A percentile compares a stretch with the other conserved stretches of the same genome.
These are phyloP conservation scores for Agonum fuliginosum DNA, from an alignment of 2,888 invertebrate genomes.

Conservation along the genomic window DNA sequence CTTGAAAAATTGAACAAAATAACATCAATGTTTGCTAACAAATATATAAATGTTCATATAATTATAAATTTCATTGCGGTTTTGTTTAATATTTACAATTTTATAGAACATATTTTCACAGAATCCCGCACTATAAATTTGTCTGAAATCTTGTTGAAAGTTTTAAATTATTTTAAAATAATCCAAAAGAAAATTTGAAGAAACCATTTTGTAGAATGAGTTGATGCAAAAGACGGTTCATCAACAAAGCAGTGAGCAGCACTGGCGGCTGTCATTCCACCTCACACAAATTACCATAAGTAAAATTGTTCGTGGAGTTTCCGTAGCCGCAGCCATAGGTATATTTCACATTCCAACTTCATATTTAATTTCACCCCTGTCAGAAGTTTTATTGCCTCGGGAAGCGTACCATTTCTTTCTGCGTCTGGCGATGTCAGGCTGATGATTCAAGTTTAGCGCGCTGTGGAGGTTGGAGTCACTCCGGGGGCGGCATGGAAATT, in stretches of 20 bases:
- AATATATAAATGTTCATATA: too few relatives aligned
- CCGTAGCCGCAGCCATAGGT: conserved; percentile 42
- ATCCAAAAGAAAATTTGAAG: conserved; percentile 39
- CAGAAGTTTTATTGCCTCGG: conserved; percentile 69
- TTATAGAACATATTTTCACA: too few relatives aligned
- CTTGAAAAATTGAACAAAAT: too few relatives aligned
- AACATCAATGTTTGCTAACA: too few relatives aligned
- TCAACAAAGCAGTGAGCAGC: conserved; percentile 14
- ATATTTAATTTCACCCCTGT: conserved; percentile 60
- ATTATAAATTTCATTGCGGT: too few relatives aligned
- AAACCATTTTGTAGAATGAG: background rate
- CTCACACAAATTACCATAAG: conserved; percentile 57
- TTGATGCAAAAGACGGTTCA: conserved; percentile 21
- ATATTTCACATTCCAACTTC: conserved; percentile 60
- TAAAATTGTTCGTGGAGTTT: conserved; percentile 55
- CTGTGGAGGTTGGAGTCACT: background rate
- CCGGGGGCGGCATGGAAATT: conserved; percentile 65
- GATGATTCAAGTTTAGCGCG: conserved; percentile 62
- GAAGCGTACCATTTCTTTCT: conserved; percentile 68
- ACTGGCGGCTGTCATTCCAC: conserved; percentile 37
- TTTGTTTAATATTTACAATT: too few relatives aligned
- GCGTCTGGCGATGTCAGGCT: conserved; percentile 69
- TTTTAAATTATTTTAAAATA: background rate
- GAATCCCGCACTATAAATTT: too few relatives aligned
- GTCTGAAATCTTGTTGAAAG: too few relatives aligned